Evolutionary conservation across 2,888 invertebrate species (phyloP).

Genomic region (Agrotis ipsilon): DNA sequence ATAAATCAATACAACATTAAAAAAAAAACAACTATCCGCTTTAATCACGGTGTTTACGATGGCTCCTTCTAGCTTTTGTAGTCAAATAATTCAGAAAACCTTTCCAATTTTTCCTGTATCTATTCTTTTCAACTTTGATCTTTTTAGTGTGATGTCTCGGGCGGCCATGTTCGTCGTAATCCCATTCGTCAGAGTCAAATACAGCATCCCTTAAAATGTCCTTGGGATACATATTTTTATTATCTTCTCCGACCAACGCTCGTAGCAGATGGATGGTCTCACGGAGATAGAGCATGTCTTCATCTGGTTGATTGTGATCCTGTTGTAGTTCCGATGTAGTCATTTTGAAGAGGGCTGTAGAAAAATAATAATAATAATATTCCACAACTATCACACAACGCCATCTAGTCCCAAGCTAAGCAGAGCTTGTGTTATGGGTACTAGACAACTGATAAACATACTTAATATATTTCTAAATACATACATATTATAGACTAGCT

Average conservation of each 20-base stretch:
- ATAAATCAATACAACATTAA: too few species aligned
- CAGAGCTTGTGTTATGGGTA: too few species aligned
- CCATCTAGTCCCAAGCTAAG: too few species aligned
- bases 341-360: constrained; percentile 6
- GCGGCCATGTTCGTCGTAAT: background rate
- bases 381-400: too few species aligned
- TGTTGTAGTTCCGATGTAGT: background rate
- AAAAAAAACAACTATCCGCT: too few species aligned
- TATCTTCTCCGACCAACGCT: background rate
- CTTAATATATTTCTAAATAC: too few species aligned
- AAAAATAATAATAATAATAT: too few species aligned
- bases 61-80: background rate
- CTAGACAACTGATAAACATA: too few species aligned
- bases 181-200: background rate
- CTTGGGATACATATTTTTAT: background rate
- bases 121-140: background rate
- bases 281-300: background rate
- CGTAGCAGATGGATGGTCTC: background rate
- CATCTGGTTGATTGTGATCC: too few species aligned
- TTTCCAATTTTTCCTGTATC: background rate
- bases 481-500: too few species aligned
- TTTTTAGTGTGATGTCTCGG: background rate
- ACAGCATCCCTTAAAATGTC: background rate
- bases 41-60: background rate
- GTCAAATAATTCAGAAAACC: background rate